Evolutionary conservation across 37 sponge, comb jelly and placozoan species (phyloP).

Genomic region (Haliclona indistincta): DNA sequence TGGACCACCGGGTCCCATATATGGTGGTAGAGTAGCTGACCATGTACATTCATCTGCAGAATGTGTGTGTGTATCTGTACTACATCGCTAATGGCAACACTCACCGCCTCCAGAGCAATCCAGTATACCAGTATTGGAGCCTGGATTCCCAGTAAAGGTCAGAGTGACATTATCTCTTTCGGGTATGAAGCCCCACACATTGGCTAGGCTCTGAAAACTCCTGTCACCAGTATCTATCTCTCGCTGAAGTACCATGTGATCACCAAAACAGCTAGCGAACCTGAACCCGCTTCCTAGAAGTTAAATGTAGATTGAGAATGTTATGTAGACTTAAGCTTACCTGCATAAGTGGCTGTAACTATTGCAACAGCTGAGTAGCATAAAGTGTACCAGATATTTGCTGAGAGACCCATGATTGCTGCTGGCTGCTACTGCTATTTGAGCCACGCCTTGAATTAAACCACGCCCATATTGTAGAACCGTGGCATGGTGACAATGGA

Average conservation of each 20-base stretch:
- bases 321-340: no score
- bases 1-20: neutral
- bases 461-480: no score
- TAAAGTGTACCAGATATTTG: no score
- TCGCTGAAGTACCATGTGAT: constrained; percentile 44
- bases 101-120: neutral
- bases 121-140: neutral
- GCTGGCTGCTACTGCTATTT: no score
- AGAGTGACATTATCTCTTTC: neutral
- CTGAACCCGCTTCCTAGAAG: no score
- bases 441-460: no score
- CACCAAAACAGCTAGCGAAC: constrained; percentile 15
- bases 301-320: no score
- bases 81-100: neutral
- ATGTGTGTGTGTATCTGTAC: neutral
- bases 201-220: no score
- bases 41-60: constrained; percentile 4
- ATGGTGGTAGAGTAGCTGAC: neutral
- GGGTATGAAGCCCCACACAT: constrained; percentile 15
- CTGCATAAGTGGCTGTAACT: no score
- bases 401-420: no score
- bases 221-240: neutral
- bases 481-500: no score
- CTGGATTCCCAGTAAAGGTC: neutral
- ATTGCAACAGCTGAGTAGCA: no score